These are phyloP conservation scores for Gordius sp. DNA, from an alignment of 2,888 invertebrate genomes.

Conservation along the genomic window DNA sequence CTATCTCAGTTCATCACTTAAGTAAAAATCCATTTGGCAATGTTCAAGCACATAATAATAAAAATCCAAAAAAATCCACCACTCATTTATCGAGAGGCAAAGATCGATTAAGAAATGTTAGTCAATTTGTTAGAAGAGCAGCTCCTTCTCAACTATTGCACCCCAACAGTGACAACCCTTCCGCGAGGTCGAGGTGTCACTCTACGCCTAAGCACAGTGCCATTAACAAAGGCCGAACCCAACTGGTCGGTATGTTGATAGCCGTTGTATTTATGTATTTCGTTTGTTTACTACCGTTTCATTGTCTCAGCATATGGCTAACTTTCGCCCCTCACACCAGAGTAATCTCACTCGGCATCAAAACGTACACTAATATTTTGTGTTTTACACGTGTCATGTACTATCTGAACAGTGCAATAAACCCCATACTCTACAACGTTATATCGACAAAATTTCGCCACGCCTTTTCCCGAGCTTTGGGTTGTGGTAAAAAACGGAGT, in stretches of 20 bases:
- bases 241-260: slow-evolving; percentile 4
- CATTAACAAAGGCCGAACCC: neutral
- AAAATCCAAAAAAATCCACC: no score
- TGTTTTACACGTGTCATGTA: slow-evolving; percentile 13
- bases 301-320: slow-evolving; percentile 9
- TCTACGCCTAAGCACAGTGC: no score
- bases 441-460: slow-evolving; percentile 3
- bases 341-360: neutral
- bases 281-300: neutral
- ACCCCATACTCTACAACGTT: slow-evolving; percentile 11
- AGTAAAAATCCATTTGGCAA: no score
- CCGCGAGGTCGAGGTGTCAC: no score
- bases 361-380: slow-evolving; percentile 4
- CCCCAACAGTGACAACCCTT: no score
- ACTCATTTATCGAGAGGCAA: no score
- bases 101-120: no score
- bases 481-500: no score
- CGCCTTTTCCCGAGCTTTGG: slow-evolving; percentile 10
- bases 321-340: neutral
- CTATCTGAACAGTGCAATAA: slow-evolving; percentile 10
- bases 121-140: no score
- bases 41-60: no score
- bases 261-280: slow-evolving; percentile 11
- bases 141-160: no score
- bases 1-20: no score